These are phyloP conservation scores for Petrolisthes cinctipes DNA, from an alignment of 2,888 invertebrate genomes.

Conservation along the genomic window DNA sequence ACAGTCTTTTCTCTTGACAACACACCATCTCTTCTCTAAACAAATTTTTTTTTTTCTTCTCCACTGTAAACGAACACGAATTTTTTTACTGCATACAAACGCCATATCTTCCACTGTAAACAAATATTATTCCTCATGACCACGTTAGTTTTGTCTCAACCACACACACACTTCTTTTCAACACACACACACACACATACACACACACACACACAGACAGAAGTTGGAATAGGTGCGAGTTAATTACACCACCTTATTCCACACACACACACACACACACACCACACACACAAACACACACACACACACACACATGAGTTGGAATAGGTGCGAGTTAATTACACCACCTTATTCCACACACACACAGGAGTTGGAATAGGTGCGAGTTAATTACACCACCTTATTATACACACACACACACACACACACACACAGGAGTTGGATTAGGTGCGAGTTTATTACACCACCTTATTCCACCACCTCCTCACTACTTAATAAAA, in stretches of 20 bases:
- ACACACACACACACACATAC: slow-evolving; percentile 7
- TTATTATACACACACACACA: too few relatives aligned
- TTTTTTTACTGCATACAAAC: too few relatives aligned
- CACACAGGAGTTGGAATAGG: background rate
- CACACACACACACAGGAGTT: background rate
- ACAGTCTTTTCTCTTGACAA: too few relatives aligned
- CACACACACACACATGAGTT: background rate
- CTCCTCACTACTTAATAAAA: background rate
- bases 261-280: background rate
- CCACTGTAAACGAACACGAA: too few relatives aligned
- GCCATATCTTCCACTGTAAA: background rate
- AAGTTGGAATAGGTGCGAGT: background rate
- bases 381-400: background rate
- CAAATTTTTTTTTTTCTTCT: too few relatives aligned
- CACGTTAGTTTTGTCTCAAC: too few relatives aligned
- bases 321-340: background rate
- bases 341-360: background rate
- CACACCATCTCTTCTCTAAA: too few relatives aligned
- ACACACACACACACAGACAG: background rate
- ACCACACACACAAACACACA: slow-evolving; percentile 10
- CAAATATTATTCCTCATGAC: background rate
- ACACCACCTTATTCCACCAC: background rate
- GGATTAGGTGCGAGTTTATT: background rate
- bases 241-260: background rate
- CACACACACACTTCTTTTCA: background rate